These are phyloP conservation scores for Sebastes schlegelii DNA, from an alignment of 2,113 vertebrate species.

Conservation along the genomic window DNA sequence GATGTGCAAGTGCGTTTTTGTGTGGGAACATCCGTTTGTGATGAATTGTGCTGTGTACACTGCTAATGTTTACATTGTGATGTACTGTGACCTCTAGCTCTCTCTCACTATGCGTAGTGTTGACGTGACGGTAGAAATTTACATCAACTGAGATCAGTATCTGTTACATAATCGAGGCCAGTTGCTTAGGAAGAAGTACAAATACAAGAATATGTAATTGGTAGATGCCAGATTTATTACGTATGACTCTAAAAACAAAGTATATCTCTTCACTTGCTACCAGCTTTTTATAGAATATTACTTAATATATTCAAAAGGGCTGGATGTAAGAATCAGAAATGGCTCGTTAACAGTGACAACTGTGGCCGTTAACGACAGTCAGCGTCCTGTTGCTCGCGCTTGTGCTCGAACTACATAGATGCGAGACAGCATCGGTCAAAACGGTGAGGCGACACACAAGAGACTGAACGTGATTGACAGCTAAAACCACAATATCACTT, in stretches of 20 bases:
- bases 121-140: neutral
- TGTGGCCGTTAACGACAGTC: no score
- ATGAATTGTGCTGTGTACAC: neutral
- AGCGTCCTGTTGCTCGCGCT: no score
- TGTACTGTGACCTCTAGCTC: neutral
- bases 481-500: no score
- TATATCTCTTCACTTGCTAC: neutral
- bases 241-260: neutral
- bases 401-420: no score
- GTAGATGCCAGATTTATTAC: neutral
- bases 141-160: neutral
- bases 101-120: neutral
- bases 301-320: no score
- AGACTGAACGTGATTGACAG: no score
- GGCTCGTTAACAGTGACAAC: no score
- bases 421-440: no score
- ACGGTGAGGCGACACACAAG: no score
- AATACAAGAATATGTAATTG: neutral
- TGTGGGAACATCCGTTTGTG: slow-evolving; percentile 6
- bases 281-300: neutral
- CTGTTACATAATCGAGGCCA: neutral
- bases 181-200: neutral
- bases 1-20: slow-evolving; percentile 1
- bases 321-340: no score
- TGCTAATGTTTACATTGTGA: slow-evolving; percentile 1